A percentile compares a stretch with the other conserved stretches of the same genome.
Conservation (phyloP, 1,140 invertebrate genomes). For the Formica selysi region DNA sequence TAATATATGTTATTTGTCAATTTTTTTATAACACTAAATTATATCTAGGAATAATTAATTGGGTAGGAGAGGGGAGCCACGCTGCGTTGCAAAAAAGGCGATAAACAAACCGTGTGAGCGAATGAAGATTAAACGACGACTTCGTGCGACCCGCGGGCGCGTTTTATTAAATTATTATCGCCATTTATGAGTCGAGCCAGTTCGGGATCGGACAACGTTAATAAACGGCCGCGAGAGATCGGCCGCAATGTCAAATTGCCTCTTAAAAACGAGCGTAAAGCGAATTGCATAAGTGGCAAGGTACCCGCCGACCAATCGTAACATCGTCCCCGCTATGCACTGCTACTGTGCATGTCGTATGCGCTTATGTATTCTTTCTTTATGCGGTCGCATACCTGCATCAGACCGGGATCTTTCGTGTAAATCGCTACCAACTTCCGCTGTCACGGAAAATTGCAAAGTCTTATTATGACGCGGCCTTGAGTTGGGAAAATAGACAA, state of each 20-base stretch:
- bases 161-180: slow-evolving; percentile 53
- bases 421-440: slow-evolving; percentile 61
- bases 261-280: slow-evolving; percentile 67
- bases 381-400: slow-evolving; percentile 54
- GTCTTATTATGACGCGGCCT: slow-evolving; percentile 31
- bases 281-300: slow-evolving; percentile 67
- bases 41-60: slow-evolving; percentile 16
- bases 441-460: slow-evolving; percentile 33
- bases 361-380: not conserved
- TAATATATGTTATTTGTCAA: not conserved
- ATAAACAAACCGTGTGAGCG: slow-evolving; percentile 5
- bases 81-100: not conserved
- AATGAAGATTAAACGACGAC: slow-evolving; percentile 8
- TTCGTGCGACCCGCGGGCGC: slow-evolving; percentile 18
- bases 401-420: slow-evolving; percentile 18
- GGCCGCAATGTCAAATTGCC: slow-evolving; percentile 43
- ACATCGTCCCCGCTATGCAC: not conserved
- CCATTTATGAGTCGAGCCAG: slow-evolving; percentile 4
- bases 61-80: no score
- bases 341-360: slow-evolving; percentile 5
- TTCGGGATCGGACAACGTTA: not conserved
- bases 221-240: slow-evolving; percentile 33
- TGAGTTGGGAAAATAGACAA: slow-evolving; percentile 34
- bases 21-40: slow-evolving; percentile 14
- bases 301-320: slow-evolving; percentile 30